Base-by-base conservation (phyloP, 2,888 invertebrate species). In the Scotopteryx bipunctaria region DNA sequence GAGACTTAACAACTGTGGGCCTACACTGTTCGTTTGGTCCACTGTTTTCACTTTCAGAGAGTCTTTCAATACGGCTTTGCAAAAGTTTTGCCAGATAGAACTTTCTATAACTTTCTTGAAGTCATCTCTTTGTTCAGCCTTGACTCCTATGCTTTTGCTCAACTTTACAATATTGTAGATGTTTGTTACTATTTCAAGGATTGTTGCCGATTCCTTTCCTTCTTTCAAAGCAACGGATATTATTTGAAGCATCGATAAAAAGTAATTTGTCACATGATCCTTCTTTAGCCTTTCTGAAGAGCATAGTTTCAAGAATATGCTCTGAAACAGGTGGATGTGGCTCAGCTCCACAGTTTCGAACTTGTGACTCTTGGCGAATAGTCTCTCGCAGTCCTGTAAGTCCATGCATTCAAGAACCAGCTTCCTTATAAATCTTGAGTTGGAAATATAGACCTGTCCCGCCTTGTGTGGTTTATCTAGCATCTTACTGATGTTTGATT, bases 381-480 rank as follows among this genome's bases (percentile, higher is more conserved):
- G 82, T 65, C 90, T 91, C 49, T 83, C 69, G 53, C 93, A 93
- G 54, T 92, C 92, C 9, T 91, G 84, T 6, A 81, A 57, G 0
- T 91, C 87, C 92, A 94, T 92, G 65, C 92, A 93, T 60, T 88
- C 85, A 0, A 92, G 77, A 27, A 95, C 91, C 35, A 95, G 73
- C 59, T 91, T 89, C 5, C 84, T 82, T 16, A 94, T 87, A n/a
- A 93, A 91, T 43, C 83, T 73, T 49, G 92, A 88, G 71, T 93
- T 92, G 46, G 92, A 91, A 32, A 92, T 81, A 59, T 94, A 93
- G 41, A 94, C 92, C 60, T 92, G 92, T 0, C 93, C 93, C 2
- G 92, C 93, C 81, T 94, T 94, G 55, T 93, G 93, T 0, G 94
- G 94, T 68, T 94, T 94, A 65, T 93, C 93, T 31, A 94, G 78